Base-by-base conservation (phyloP, 2,113 vertebrate species). In the Tympanuchus pallidicinctus region DNA sequence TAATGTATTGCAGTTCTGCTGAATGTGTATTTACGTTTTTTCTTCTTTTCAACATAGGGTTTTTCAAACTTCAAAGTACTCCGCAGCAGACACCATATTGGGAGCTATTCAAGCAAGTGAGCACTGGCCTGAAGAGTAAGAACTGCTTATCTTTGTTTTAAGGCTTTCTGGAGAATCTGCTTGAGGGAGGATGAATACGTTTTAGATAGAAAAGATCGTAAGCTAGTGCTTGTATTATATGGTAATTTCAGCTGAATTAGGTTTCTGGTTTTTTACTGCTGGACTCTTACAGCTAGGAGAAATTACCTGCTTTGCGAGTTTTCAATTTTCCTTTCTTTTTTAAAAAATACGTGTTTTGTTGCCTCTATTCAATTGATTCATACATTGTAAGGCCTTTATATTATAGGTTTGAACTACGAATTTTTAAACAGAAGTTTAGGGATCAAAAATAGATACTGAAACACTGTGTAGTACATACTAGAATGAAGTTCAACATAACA, bases 71-170 rank as follows among this genome's bases (percentile, higher is more conserved):
- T 77, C 3, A 47, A 89, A 88, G 57, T 77, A 93, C 32, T 70
- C 7, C 25, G 43, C 87, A 70, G 24, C 78, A 94, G 28, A 90
- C 86, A 93, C 77, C 89, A 42, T 83, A 88, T 57, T 87, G 52
- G 86, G 88, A 92, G 45, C 82, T 91, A 47, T 64, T 92, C 61
- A 83, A 88, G 66, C 73, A 94, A 92, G 90, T 47, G 73, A 80
- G 92, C 28, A 1, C 66, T 93, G 65, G 65, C 71, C 36, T 83
- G 45, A 88, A 78, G 57, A 92, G 88, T 93, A 86, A 92, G 81
- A 48, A 69, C 63, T 2, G 5, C 27, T 1, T 50, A 71, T 78
- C 52, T 87, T 54, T 13, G 4, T 65, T 82, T 67, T 91, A 60
- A 73, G 34, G 27, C 57, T 72, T 94, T 30, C 45, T 2, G 2